phyloP scores from a whole-genome alignment of 2,797 vertebrate species.

The Acanthurus lineatus region DNA sequence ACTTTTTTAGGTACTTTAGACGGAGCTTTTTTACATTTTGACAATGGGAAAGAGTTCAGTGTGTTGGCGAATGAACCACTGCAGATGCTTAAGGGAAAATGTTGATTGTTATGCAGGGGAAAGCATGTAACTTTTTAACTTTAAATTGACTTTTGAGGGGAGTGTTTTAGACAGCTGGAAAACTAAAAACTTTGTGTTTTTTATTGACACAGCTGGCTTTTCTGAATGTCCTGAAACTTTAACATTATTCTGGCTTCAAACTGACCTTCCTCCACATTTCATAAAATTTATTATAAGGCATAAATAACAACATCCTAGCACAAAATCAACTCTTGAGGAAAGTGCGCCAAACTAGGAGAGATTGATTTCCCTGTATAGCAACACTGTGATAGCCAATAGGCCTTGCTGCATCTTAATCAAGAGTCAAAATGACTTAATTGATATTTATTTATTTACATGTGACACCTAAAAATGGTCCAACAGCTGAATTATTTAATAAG shows the following conservation, averaged over 20 bases:
- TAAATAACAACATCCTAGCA: neutral
- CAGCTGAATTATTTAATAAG: neutral
- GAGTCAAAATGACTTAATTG: neutral
- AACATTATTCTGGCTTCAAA: neutral
- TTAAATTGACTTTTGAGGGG: neutral
- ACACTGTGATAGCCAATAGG: no score
- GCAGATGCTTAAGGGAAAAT: neutral
- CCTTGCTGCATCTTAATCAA: no score
- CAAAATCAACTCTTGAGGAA: neutral
- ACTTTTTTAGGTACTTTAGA: neutral
- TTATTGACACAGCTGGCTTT: neutral
- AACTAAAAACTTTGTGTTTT: neutral
- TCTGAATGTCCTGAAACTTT: constrained; percentile 1
- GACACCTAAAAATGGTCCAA: neutral
- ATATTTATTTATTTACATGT: no score
- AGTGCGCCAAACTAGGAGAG: neutral
- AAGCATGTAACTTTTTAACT: neutral
- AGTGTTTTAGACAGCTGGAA: neutral
- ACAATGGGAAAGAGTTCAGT: neutral
- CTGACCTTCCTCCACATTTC: neutral
- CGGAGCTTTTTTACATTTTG: neutral
- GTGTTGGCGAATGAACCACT: neutral
- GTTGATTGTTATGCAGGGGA: neutral
- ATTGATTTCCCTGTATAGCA: neutral
- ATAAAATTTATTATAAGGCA: neutral